Base-by-base conservation (phyloP, 2,888 invertebrate genomes). In the Ellobium chinense region DNA sequence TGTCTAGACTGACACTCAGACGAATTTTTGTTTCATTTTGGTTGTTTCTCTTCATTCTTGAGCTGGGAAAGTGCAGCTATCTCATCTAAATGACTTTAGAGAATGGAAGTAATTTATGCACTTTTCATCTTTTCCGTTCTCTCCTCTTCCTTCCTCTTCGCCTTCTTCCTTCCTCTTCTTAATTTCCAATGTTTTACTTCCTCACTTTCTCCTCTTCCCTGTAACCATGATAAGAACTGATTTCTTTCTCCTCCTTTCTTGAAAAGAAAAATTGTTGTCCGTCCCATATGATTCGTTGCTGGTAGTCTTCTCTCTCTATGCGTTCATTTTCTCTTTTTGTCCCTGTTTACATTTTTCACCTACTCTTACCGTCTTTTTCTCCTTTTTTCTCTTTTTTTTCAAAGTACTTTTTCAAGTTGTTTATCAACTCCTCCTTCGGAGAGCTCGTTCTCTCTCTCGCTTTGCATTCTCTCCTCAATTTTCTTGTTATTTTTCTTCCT, bases 311-410 rank as follows among this genome's bases (percentile, higher is more conserved):
- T 14, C 12, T 34, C 18, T 46, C 18, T 18, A 12, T 46, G 7
- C 46, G 7, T 56, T 60, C 21, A 36, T 27, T 36, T 18, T 60
- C 21, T 73, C 31, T 4, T 21, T 73, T 1, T 58, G 9, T 73
- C 18, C 31, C n/a, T 73, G 27, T n/a, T 7, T 60, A 7, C 27
- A n/a, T 60, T 24, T 60, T 24, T 34, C 58, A 31, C 18, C 39
- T 58, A 39, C 18, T 72, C 72, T 72, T 18, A 56, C 72, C 56
- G 14, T 72, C 72, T 72, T n/a, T 72, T 39, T 72, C 29, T 72
- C 58, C 56, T n/a, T 72, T 58, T 72, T n/a, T 72, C 72, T 56
- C 46, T 46, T 46, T 46, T 39, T 39, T 69, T 39, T 39, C 39
- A 46, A n/a, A n/a, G n/a, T 21, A 54, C 21, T 31, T 18, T 36